phyloP scores from a whole-genome alignment of 1,140 invertebrate genomes.

The Portunus trituberculatus region DNA sequence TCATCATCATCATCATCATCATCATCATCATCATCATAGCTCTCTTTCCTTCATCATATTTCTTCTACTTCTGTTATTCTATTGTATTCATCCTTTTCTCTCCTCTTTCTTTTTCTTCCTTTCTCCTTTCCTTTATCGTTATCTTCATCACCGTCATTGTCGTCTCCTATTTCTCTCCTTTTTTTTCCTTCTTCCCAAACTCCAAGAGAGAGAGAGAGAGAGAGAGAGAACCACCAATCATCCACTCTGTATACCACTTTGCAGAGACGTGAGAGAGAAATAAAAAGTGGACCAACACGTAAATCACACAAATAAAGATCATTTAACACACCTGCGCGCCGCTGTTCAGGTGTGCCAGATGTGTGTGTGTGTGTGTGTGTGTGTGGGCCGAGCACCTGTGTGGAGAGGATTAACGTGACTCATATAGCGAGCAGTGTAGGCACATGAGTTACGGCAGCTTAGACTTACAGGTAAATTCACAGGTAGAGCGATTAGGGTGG shows the following conservation, averaged over 20 bases:
- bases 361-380: too few relatives aligned
- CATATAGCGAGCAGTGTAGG: too few relatives aligned
- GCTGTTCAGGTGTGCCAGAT: too few relatives aligned
- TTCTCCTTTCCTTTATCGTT: neutral
- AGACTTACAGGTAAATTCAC: too few relatives aligned
- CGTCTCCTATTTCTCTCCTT: neutral
- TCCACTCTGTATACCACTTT: too few relatives aligned
- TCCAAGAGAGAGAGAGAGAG: constrained; percentile 5
- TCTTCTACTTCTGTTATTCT: neutral
- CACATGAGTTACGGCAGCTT: too few relatives aligned
- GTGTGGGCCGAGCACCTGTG: too few relatives aligned
- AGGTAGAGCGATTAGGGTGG: too few relatives aligned
- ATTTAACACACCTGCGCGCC: too few relatives aligned
- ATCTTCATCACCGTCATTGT: neutral
- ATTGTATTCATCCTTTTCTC: neutral
- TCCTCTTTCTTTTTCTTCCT: neutral
- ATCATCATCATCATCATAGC: neutral
- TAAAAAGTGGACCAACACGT: neutral
- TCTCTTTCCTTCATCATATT: neutral
- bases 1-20: neutral
- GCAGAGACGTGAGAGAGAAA: neutral
- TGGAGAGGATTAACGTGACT: too few relatives aligned
- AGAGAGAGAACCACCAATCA: neutral
- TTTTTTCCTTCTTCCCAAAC: neutral
- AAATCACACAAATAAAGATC: too few relatives aligned